Evolutionary conservation across 2,113 vertebrate species (phyloP).

Genomic region (Brienomyrus brachyistius): DNA sequence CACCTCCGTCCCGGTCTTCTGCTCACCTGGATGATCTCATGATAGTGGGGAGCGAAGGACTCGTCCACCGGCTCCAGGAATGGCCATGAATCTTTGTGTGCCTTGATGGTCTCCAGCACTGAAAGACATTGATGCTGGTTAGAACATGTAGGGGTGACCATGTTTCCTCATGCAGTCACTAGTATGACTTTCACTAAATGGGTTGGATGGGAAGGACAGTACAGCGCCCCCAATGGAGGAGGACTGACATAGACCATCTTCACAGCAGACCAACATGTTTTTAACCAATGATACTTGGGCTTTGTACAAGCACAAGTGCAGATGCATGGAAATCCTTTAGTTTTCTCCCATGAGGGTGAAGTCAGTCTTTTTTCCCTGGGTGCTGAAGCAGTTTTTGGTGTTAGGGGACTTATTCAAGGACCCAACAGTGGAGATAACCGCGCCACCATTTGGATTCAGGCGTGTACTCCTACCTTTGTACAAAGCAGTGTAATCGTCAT

Average conservation of each 20-base stretch:
- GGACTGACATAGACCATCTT: conserved; percentile 29
- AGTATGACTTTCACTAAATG: neutral
- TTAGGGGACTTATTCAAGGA: neutral
- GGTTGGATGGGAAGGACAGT: conserved; percentile 48
- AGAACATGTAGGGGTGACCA: neutral
- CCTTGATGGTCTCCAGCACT: conserved; percentile 92
- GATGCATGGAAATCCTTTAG: neutral
- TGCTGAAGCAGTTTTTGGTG: neutral
- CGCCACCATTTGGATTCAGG: neutral
- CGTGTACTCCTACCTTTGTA: conserved; percentile 81
- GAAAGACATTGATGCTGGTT: neutral
- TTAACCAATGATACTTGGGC: neutral
- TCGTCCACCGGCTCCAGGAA: conserved; percentile 96
- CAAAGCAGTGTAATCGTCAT: conserved; percentile 90
- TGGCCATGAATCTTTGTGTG: conserved; percentile 95
- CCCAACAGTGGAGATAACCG: neutral
- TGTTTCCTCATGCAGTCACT: neutral
- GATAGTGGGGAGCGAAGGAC: conserved; percentile 88
- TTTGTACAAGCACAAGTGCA: neutral
- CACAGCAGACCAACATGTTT: conserved; percentile 44
- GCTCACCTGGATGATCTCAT: conserved; percentile 89
- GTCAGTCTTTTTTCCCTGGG: neutral
- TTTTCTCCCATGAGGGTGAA: neutral
- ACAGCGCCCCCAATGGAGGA: conserved; percentile 35
- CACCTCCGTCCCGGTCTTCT: neutral